Base-by-base conservation (phyloP, 2,888 invertebrate species). In the Lepeophtheirus nordmannii region DNA sequence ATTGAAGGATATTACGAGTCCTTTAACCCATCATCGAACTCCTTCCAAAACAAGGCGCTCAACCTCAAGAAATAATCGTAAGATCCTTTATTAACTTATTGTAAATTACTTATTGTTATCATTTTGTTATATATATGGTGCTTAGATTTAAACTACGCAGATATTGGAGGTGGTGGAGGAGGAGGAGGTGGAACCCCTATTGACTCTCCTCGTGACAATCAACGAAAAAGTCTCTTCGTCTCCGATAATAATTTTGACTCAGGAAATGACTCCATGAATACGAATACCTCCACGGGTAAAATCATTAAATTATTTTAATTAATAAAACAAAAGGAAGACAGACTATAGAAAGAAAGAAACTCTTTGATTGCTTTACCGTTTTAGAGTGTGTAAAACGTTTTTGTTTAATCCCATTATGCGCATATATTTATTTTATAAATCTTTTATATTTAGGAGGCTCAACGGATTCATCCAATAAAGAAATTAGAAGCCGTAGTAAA, bases 251-350 rank as follows among this genome's bases (percentile, higher is more conserved):
- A 46, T 17, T 46, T 46, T 46, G 60, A 60, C 60, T 60, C 60
- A 10, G 60, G 60, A 11, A 60, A 60, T 30, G 60, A 60, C 60
- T 60, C 60, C 60, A 60, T 60, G 60, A 30, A 60, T 30, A 60
- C 60, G 11, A 60, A 60, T 30, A 60, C 60, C 20, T 60, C 60
- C 30, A 60, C 60, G 1, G 60, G 60, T 60, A 38, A 60, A 30
- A 22, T 57, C n/a, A 30, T 30, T 30, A 30, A 30, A 30, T 30
- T 30, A 30, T 30, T 30, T 7, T 30, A 30, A 30, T 30, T 30
- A 7, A 30, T 30, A 7, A n/a, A n/a, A n/a, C n/a, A n/a, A n/a
- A n/a, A n/a, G n/a, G n/a, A n/a, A n/a, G n/a, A n/a, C n/a, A n/a
- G n/a, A n/a, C n/a, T n/a, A n/a, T n/a, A n/a, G n/a, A n/a, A n/a